phyloP scores from a whole-genome alignment of 2,888 invertebrate genomes.

The Agonum fuliginosum region DNA sequence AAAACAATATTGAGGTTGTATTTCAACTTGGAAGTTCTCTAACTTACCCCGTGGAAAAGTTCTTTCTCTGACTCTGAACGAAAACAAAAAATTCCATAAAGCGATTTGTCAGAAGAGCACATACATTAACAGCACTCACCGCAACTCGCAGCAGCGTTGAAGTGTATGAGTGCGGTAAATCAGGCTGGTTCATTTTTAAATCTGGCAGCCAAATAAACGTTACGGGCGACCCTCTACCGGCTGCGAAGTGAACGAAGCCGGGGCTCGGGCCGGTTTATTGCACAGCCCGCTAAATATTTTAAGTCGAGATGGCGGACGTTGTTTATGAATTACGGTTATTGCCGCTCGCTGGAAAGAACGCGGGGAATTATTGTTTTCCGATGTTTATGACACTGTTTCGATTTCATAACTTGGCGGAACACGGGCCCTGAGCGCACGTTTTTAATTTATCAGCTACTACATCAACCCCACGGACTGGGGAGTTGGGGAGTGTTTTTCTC shows the following conservation, averaged over 20 bases:
- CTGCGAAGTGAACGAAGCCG: conserved; percentile 13
- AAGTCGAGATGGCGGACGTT: conserved; percentile 59
- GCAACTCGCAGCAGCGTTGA: conserved; percentile 14
- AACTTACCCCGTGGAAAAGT: no score
- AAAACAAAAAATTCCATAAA: conserved; percentile 7
- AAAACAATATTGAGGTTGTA: background rate
- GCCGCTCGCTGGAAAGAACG: conserved; percentile 64
- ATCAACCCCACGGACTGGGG: conserved; percentile 67
- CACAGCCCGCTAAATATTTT: conserved; percentile 56
- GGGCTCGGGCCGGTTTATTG: conserved; percentile 46
- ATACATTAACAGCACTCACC: conserved; percentile 26
- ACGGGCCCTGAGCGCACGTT: conserved; percentile 71
- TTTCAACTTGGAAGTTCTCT: no score
- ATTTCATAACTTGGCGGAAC: conserved; percentile 73
- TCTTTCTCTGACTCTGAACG: no score
- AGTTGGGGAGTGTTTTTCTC: conserved; percentile 66
- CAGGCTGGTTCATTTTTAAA: conserved; percentile 44
- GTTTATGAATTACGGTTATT: conserved; percentile 69
- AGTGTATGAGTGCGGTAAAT: conserved; percentile 28
- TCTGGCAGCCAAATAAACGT: conserved; percentile 46
- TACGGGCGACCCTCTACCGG: background rate
- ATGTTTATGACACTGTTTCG: conserved; percentile 74
- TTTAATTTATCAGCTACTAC: conserved; percentile 74
- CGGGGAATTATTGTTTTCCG: conserved; percentile 73
- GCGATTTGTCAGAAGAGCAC: conserved; percentile 31